phyloP scores from a whole-genome alignment of 2,113 vertebrate species.

The Gracilinanus agilis region DNA sequence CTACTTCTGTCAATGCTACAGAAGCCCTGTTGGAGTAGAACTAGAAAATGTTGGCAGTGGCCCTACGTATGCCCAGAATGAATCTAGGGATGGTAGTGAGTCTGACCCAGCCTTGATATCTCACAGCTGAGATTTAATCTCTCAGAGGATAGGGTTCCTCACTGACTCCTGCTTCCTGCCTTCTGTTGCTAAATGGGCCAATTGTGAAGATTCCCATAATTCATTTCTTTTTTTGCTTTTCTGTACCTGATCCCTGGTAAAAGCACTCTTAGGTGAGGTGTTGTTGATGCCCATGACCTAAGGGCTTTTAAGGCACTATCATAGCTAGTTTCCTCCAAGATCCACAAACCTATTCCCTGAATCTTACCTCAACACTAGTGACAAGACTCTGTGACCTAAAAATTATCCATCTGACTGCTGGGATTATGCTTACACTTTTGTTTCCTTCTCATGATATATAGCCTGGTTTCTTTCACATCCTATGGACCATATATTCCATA shows the following conservation, averaged over 20 bases:
- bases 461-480: not conserved
- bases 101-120: not conserved
- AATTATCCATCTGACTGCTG: not conserved
- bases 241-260: not conserved
- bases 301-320: not conserved
- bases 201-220: not conserved
- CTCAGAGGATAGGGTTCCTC: not conserved
- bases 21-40: not conserved
- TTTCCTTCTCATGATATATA: not conserved
- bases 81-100: not conserved
- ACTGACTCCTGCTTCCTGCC: not conserved
- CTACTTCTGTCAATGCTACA: not conserved
- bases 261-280: not conserved
- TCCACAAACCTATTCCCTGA: not conserved
- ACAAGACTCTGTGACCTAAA: not conserved
- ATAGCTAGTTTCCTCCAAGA: not conserved
- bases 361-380: not conserved
- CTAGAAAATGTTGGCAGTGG: not conserved
- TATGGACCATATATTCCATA: not conserved
- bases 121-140: not conserved
- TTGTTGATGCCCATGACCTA: not conserved
- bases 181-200: not conserved
- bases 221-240: not conserved
- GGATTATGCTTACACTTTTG: not conserved
- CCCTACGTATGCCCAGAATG: not conserved